Evolutionary conservation across 2,797 vertebrate genomes (phyloP).

Genomic region (Falco rusticolus): DNA sequence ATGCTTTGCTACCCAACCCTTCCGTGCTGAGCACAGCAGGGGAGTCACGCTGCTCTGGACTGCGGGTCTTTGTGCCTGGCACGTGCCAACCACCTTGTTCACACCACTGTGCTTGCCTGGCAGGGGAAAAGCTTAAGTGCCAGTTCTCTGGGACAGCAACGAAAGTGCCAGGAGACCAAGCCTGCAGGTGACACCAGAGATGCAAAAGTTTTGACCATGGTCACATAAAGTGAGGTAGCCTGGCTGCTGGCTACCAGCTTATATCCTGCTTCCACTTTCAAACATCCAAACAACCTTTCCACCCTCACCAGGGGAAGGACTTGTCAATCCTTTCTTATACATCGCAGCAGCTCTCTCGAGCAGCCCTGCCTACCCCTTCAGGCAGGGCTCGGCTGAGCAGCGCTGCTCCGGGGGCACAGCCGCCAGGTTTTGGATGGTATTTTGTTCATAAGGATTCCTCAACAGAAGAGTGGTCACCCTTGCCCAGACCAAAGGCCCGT

Average conservation of each 20-base stretch:
- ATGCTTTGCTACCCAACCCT: neutral
- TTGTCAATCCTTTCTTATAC: neutral
- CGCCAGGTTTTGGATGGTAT: neutral
- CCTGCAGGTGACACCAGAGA: neutral
- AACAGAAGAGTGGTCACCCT: neutral
- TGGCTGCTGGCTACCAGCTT: neutral
- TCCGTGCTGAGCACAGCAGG: accelerated
- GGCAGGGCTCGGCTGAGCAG: neutral
- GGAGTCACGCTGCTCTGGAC: accelerated
- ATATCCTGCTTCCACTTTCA: neutral
- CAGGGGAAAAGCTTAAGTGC: neutral
- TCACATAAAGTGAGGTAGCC: neutral
- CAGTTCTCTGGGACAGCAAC: neutral
- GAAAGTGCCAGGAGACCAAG: neutral
- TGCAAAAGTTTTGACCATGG: neutral
- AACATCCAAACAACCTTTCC: neutral
- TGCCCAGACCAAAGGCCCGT: neutral
- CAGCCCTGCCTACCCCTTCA: neutral
- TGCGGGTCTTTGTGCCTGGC: neutral
- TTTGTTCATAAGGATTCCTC: neutral
- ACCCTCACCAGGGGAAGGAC: too few species aligned
- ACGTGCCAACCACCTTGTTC: accelerated
- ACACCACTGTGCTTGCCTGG: neutral
- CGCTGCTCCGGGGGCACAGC: accelerated
- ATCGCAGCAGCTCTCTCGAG: neutral